Conservation (phyloP, 2,888 invertebrate genomes). For the Clivina fossor region DNA sequence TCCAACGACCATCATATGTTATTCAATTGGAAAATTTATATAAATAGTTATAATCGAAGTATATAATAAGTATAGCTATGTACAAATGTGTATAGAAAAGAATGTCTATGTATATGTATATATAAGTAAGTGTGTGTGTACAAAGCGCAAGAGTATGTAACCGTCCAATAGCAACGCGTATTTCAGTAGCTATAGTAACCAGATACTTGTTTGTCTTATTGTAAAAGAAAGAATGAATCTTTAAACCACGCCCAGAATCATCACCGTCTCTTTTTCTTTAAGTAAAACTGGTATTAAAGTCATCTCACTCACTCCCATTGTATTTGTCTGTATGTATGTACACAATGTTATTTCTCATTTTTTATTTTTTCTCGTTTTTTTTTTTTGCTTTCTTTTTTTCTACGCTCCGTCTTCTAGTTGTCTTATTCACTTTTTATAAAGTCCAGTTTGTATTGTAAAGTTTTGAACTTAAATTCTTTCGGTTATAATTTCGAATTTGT, state of each 20-base stretch:
- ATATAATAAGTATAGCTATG: too few species aligned
- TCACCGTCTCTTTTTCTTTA: slow-evolving; percentile 50
- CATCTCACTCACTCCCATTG: slow-evolving; percentile 43
- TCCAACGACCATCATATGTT: too few species aligned
- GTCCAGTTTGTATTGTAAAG: slow-evolving; percentile 32
- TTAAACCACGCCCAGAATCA: slow-evolving; percentile 51
- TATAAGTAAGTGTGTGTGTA: slow-evolving; percentile 21
- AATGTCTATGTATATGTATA: neutral
- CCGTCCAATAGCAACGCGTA: slow-evolving; percentile 54
- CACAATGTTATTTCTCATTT: slow-evolving; percentile 32
- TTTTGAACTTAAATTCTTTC: slow-evolving; percentile 33
- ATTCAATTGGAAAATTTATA: too few species aligned
- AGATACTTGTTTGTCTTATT: slow-evolving; percentile 51
- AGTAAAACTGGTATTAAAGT: slow-evolving; percentile 43
- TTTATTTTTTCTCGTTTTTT: slow-evolving; percentile 14
- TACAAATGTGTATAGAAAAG: neutral
- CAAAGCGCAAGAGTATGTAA: slow-evolving; percentile 2
- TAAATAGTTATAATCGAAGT: too few species aligned
- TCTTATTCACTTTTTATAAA: slow-evolving; percentile 32
- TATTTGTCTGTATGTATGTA: slow-evolving; percentile 18
- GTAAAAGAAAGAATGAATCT: slow-evolving; percentile 54
- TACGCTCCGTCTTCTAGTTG: too few species aligned
- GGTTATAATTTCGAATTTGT: slow-evolving; percentile 32
- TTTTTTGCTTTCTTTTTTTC: slow-evolving; percentile 6
- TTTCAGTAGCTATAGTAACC: slow-evolving; percentile 56